A percentile compares a stretch with the other conserved stretches of the same genome.
Conservation (phyloP, 2,113 vertebrate genomes). For the Nesospiza acunhae region DNA sequence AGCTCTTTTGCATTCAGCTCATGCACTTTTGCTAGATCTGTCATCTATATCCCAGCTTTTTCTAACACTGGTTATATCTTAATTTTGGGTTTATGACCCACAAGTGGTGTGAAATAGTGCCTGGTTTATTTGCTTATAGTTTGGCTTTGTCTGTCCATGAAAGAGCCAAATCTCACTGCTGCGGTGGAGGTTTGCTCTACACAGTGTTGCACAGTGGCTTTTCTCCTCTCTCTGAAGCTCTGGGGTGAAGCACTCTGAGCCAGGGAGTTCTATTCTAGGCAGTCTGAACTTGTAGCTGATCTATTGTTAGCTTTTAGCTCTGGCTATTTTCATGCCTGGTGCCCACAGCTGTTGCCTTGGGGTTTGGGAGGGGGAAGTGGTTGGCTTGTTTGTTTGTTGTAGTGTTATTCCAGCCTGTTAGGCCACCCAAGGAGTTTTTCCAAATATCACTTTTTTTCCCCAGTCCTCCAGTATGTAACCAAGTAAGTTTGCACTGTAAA, state of each 20-base stretch:
- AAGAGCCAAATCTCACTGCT: neutral
- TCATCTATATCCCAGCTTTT: neutral
- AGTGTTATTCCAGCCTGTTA: neutral
- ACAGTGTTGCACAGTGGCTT: neutral
- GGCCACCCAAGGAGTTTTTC: neutral
- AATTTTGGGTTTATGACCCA: neutral
- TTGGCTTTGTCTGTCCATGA: neutral
- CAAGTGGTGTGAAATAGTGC: fast-evolving
- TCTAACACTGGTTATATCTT: neutral
- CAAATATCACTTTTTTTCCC: neutral
- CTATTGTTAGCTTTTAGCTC: neutral
- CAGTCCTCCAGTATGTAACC: neutral
- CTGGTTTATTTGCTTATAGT: neutral
- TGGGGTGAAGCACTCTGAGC: neutral
- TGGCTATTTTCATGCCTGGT: neutral
- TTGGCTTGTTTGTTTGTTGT: neutral
- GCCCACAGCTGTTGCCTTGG: neutral
- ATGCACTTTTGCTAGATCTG: neutral
- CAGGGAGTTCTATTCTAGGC: neutral
- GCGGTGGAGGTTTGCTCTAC: neutral
- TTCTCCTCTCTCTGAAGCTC: neutral
- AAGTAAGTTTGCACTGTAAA: neutral
- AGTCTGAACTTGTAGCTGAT: neutral
- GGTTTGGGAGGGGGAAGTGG: neutral
- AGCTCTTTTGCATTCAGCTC: neutral